Percentiles rank a stretch among this genome's conserved stretches.
phyloP scores from a whole-genome alignment of 2,797 vertebrate genomes.

The Mastacembelus armatus region DNA sequence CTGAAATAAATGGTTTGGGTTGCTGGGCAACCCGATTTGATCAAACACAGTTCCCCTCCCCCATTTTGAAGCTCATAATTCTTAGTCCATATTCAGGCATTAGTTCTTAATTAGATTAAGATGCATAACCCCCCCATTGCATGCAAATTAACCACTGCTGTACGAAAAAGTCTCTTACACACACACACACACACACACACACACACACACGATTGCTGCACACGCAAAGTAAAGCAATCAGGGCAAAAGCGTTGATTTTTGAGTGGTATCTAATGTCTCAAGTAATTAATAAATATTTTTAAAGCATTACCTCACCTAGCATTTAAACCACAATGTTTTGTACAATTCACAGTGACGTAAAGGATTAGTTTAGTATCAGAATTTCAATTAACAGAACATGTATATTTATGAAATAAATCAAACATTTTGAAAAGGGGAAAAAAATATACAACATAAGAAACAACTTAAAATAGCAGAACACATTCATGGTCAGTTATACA shows the following conservation, averaged over 20 bases:
- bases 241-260: neutral
- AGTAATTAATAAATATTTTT: neutral
- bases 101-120: constrained; percentile 76
- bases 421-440: neutral
- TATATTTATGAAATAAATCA: neutral
- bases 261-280: neutral
- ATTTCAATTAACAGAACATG: no score
- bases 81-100: constrained; percentile 71
- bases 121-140: constrained; percentile 51
- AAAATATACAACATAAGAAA: neutral
- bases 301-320: neutral
- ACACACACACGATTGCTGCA: constrained; percentile 21
- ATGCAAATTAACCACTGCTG: constrained; percentile 41
- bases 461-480: neutral
- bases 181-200: neutral
- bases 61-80: constrained; percentile 70
- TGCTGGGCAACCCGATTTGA: constrained; percentile 71
- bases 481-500: neutral
- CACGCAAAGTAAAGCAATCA: constrained; percentile 3
- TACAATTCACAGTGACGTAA: neutral
- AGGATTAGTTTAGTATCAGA: neutral
- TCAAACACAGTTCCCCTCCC: constrained; percentile 60
- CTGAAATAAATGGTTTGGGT: constrained; percentile 67
- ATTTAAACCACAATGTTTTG: neutral
- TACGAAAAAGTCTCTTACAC: constrained; percentile 1